These are phyloP conservation scores for Erpornis zantholeuca DNA, from an alignment of 2,113 vertebrate species.

Conservation along the genomic window DNA sequence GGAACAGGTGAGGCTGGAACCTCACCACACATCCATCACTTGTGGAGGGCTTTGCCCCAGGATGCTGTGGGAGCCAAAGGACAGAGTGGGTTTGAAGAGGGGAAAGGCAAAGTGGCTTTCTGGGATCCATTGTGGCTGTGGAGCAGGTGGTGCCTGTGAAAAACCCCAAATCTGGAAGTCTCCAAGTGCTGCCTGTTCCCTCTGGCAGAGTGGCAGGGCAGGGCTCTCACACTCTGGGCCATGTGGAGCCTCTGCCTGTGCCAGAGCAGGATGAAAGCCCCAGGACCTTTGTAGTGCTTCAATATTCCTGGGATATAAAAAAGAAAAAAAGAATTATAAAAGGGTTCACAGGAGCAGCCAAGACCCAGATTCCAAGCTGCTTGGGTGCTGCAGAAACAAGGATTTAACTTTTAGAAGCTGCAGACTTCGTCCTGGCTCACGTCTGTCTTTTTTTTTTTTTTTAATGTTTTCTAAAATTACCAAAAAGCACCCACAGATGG, in stretches of 20 bases:
- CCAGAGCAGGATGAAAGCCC: background rate
- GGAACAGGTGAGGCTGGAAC: background rate
- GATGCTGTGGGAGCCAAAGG: background rate
- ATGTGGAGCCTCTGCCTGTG: background rate
- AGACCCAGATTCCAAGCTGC: background rate
- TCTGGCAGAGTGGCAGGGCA: background rate
- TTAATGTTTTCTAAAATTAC: background rate
- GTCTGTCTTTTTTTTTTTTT: background rate
- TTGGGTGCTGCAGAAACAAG: background rate
- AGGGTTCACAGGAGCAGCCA: background rate
- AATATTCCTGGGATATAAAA: background rate
- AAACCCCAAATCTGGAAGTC: background rate
- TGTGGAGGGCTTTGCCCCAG: background rate
- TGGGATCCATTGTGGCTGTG: background rate
- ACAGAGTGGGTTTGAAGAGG: background rate
- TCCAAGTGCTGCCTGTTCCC: background rate
- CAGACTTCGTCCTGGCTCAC: background rate
- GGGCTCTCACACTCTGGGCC: background rate
- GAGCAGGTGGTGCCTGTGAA: rapidly evolving
- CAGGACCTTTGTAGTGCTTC: background rate
- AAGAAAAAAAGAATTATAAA: background rate
- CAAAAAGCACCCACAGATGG: background rate
- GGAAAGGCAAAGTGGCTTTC: background rate
- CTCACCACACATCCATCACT: background rate
- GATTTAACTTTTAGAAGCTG: constrained; percentile 13